Base-by-base conservation (phyloP, 2,113 vertebrate genomes). In the Porphyrio hochstetteri region DNA sequence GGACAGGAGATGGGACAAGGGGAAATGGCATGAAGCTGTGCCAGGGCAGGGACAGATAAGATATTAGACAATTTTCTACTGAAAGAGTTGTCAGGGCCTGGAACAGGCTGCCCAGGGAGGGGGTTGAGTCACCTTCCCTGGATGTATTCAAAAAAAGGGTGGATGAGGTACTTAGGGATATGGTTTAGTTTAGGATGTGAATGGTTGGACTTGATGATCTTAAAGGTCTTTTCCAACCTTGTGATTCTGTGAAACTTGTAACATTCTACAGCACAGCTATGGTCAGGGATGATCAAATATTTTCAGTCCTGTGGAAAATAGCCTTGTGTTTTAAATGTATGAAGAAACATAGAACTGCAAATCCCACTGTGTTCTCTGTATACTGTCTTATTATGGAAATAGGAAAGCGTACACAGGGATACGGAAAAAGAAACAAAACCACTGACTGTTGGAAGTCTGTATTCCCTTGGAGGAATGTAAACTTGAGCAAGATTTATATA, bases 241-340 rank as follows among this genome's bases (percentile, higher is more conserved):
- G 42, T 44, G 42, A 44, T 44, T 44, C 16, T 44, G 42, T 44
- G 42, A 44, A 16, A 44, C 44, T 90, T 96, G 68, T 94, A 95
- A 86, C 53, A 76, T 68, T 33, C 28, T 38, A 65, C 48, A 92
- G 82, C 52, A 63, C 63, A 55, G 38, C 86, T 63, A 78, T 42
- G 36, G 76, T 90, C 68, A 82, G 23, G 29, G 40, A n/a, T 40
- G 16, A 63, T 55, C 18, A 71, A 72, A 72, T 86, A 70, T 65
- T 91, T 90, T 52, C 75, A 93, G 75, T 91, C 70, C 80, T 94
- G 94, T 71, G 50, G 50, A 89, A 97, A 96, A 94, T 38, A 92
- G 50, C 15, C 94, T 94, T 96, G 31, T 87, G 33, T 91, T 97
- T 96, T 91, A 77, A 89, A 93, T 56, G n/a, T 57, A 67, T 86